A percentile compares a stretch with the other conserved stretches of the same genome.
phyloP scores from a whole-genome alignment of 1,140 invertebrate species.

The Thaumatotibia leucotreta region DNA sequence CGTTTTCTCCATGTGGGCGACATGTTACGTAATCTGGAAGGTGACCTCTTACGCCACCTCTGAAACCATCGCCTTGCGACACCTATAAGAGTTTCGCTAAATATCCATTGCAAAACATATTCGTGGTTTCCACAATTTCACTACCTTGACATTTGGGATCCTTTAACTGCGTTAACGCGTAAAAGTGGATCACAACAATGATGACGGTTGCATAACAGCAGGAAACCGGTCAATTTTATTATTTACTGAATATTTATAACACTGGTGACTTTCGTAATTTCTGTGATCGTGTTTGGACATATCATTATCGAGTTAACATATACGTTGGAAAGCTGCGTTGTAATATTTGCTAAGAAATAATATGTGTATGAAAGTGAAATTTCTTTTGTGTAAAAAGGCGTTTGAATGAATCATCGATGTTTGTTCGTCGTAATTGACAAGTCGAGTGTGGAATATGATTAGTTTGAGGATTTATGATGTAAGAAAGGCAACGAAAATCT shows the following conservation, averaged over 20 bases:
- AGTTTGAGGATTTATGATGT: not conserved
- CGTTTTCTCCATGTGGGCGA: slow-evolving; percentile 54
- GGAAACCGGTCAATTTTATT: not conserved
- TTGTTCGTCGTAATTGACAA: not conserved
- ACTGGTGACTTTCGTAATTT: not conserved
- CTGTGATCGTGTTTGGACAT: slow-evolving; percentile 5
- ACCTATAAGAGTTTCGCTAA: slow-evolving; percentile 58
- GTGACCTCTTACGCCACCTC: slow-evolving; percentile 65
- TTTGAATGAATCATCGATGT: not conserved
- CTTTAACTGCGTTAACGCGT: not conserved
- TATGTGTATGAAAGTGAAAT: slow-evolving; percentile 10
- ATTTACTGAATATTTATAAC: slow-evolving; percentile 11
- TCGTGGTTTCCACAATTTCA: slow-evolving; percentile 41
- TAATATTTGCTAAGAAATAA: slow-evolving; percentile 13
- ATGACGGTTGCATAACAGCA: not conserved
- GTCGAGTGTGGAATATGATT: not conserved
- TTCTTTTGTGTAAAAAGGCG: slow-evolving; percentile 1
- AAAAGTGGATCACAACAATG: not conserved
- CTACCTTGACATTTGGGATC: slow-evolving; percentile 57
- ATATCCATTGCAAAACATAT: slow-evolving; percentile 60
- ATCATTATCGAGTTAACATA: slow-evolving; percentile 9
- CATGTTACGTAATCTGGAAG: slow-evolving; percentile 42
- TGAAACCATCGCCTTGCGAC: slow-evolving; percentile 58
- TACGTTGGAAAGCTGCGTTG: not conserved
- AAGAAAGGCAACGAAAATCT: not conserved